phyloP scores from a whole-genome alignment of 1,140 invertebrate genomes.

The Eueides isabella region DNA sequence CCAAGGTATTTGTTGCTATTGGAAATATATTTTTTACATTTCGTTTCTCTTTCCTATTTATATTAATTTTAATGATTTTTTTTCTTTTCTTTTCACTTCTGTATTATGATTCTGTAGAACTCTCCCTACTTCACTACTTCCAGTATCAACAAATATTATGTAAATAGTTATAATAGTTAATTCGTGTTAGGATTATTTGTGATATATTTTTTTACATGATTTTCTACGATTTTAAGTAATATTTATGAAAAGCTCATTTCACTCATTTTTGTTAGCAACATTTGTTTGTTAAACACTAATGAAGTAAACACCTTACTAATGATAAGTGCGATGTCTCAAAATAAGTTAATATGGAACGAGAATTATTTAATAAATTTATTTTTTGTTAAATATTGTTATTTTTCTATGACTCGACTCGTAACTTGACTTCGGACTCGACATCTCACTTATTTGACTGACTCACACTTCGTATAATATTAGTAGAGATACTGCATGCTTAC shows the following conservation, averaged over 20 bases:
- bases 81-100: background rate
- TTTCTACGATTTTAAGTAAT: conserved; percentile 43
- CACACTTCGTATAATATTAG: conserved; percentile 3
- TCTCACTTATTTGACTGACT: conserved; percentile 61
- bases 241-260: conserved; percentile 45
- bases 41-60: background rate
- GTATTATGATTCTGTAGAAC: background rate
- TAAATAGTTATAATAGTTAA: conserved; percentile 44
- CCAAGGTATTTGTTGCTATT: conserved; percentile 41
- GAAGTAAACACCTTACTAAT: conserved; percentile 47
- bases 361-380: conserved; percentile 60
- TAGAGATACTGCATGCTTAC: background rate
- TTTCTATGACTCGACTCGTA: conserved; percentile 54
- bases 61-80: background rate
- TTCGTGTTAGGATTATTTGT: conserved; percentile 35
- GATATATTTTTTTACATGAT: conserved; percentile 45
- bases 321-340: conserved; percentile 77
- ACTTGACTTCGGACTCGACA: conserved; percentile 64
- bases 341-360: conserved; percentile 49
- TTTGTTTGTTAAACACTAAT: conserved; percentile 50
- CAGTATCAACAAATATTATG: conserved; percentile 39
- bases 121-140: conserved; percentile 28
- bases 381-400: conserved; percentile 62
- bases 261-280: conserved; percentile 58
- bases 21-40: conserved; percentile 20